Evolutionary conservation across 1,140 invertebrate genomes (phyloP), one percentile per base, ranked within the genome.

Genomic region (Brachionus koreanus): DNA sequence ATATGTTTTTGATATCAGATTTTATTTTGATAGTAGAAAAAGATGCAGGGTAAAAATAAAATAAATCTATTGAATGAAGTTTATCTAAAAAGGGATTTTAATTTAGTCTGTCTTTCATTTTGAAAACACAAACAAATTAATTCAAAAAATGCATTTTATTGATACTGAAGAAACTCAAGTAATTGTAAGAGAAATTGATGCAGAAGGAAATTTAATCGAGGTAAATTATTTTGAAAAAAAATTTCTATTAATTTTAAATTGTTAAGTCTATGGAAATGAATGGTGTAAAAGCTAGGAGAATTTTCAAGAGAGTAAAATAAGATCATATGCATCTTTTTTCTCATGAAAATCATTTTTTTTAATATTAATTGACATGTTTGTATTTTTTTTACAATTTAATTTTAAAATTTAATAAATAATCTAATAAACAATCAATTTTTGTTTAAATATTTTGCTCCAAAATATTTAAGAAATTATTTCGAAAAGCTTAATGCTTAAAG

Each of bases 1-100:
- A 37, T 79, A 61, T 61, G 76, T 79, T 25, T 79, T 79, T 65
- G 76, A 79, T 65, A 57, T 42, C 1, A 19, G 76, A 57, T 79
- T 79, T 65, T 79, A 79, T 65, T 79, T 79, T 49, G 76, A 79
- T 57, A 74, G 69, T 46, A 74, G 69, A 74, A 74, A 46, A 74
- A 61, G 19, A 43, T 65, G 76, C 25, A 49, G 76, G 23, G 49
- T 79, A 29, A 16, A 25, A 1, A 35, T 35, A 0, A 12, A 25
- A 16, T 43, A 0, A 5, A 12, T 10, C 9, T 33, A 19, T 29
- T 29, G 29, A 29, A 29, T 5, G 3, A 10, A 79, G 57, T 23
- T 13, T 63, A 61, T 9, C 16, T 19, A 39, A 1, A n/a, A 42
- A 61, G 1, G 23, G n/a, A 33, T 43, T 10, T 39, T n/a, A 16